phyloP scores from a whole-genome alignment of 1,140 invertebrate species.

The Cherax quadricarinatus region DNA sequence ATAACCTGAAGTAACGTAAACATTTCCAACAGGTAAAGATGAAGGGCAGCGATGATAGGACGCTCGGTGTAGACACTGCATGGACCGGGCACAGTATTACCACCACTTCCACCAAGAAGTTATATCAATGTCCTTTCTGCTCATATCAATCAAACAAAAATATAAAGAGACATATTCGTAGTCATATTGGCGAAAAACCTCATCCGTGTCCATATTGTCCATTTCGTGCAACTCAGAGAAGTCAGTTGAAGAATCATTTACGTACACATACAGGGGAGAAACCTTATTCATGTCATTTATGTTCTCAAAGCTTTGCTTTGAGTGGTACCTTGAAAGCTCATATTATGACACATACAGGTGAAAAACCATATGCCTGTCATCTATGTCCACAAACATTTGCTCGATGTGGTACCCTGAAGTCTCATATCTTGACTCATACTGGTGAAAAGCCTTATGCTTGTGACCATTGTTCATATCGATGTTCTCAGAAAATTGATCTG shows the following conservation, averaged over 20 bases:
- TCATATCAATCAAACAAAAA: constrained; percentile 32
- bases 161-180: constrained; percentile 12
- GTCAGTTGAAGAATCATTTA: constrained; percentile 19
- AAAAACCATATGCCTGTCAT: constrained; percentile 18
- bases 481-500: constrained; percentile 15
- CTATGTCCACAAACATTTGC: constrained; percentile 2
- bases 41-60: constrained; percentile 18
- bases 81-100: not conserved
- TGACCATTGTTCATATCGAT: constrained; percentile 17
- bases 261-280: constrained; percentile 23
- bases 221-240: constrained; percentile 19
- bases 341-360: constrained; percentile 33
- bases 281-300: constrained; percentile 9
- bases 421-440: constrained; percentile 15
- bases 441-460: constrained; percentile 17
- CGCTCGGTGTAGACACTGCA: not conserved
- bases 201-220: constrained; percentile 32
- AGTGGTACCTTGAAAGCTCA: constrained; percentile 12
- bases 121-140: constrained; percentile 34
- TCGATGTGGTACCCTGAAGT: not conserved
- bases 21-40: not conserved
- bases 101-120: constrained; percentile 37
- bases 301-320: not conserved
- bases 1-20: not conserved
- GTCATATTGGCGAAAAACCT: constrained; percentile 5